phyloP scores from a whole-genome alignment of 2,888 invertebrate genomes.

The Diarsia dahlii region DNA sequence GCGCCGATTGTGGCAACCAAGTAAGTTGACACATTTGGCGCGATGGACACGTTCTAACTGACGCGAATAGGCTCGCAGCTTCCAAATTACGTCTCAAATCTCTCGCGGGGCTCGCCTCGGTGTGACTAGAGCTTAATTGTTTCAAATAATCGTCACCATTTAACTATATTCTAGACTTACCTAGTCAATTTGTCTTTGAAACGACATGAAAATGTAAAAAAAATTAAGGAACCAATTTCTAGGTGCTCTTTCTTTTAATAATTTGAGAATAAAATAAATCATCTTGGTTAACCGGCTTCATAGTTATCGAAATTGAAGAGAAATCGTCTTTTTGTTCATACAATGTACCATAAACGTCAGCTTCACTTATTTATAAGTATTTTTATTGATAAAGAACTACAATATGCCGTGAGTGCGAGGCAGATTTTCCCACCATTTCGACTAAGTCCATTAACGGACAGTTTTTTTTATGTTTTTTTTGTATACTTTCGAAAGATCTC shows the following conservation, averaged over 20 bases:
- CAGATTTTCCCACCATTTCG: constrained; percentile 88
- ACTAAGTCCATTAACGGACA: constrained; percentile 82
- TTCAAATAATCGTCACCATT: constrained; percentile 56
- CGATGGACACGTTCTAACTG: background rate
- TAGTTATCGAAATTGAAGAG: constrained; percentile 49
- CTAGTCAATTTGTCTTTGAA: constrained; percentile 69
- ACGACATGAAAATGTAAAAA: constrained; percentile 67
- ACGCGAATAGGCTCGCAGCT: background rate
- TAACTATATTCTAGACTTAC: constrained; percentile 58
- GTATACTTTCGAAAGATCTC: constrained; percentile 86
- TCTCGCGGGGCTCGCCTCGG: background rate
- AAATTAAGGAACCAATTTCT: constrained; percentile 73
- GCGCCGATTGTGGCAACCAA: background rate
- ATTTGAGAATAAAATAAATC: constrained; percentile 43
- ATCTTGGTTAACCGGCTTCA: constrained; percentile 58
- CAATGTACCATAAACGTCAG: constrained; percentile 67
- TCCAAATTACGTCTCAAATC: background rate
- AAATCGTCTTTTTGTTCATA: constrained; percentile 62
- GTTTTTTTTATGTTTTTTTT: constrained; percentile 76
- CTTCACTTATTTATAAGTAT: constrained; percentile 75
- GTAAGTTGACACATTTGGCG: background rate
- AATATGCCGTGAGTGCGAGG: constrained; percentile 84
- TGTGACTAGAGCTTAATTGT: background rate
- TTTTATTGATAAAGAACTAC: constrained; percentile 83
- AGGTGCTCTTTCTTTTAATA: constrained; percentile 72